phyloP scores from a whole-genome alignment of 2,888 invertebrate genomes.

The Xiphydria camelus region DNA sequence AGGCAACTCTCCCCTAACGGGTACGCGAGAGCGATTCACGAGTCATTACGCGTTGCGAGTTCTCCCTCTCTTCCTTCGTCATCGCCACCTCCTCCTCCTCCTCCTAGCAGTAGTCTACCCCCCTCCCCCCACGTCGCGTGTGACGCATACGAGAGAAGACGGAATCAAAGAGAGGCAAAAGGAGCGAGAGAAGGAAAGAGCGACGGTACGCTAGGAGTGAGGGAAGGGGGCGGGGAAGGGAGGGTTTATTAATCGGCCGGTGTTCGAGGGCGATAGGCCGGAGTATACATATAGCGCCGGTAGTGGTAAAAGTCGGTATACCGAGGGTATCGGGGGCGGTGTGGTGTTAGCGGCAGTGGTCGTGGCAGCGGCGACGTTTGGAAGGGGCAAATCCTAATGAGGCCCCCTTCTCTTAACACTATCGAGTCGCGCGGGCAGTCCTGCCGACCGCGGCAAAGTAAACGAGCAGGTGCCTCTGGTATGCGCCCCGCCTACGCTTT shows the following conservation, averaged over 20 bases:
- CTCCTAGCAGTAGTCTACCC: no score
- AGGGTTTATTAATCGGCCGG: conserved; percentile 25
- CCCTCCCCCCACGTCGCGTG: no score
- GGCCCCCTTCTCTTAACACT: conserved; percentile 29
- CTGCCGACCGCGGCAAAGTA: conserved; percentile 27
- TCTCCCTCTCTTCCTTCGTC: no score
- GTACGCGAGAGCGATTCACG: background rate
- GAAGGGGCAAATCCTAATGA: conserved; percentile 41
- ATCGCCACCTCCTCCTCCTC: no score
- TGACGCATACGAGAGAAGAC: no score
- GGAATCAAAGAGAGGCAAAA: background rate
- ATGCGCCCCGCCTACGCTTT: conserved; percentile 52
- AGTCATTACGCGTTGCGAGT: no score
- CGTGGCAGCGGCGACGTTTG: conserved; percentile 18
- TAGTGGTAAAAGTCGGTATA: no score
- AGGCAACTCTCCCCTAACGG: background rate
- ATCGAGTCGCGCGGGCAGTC: conserved; percentile 17
- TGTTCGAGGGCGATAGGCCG: conserved; percentile 12
- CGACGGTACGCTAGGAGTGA: conserved; percentile 13
- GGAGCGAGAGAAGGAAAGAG: background rate
- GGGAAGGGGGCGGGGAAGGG: conserved; percentile 12
- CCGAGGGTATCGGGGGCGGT: no score
- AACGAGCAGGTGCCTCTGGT: conserved; percentile 53
- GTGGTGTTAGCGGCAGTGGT: conserved; percentile 19
- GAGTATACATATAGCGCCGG: no score